Evolutionary conservation across 2,797 vertebrate genomes (phyloP).

Genomic region (Notamacropus eugenii): DNA sequence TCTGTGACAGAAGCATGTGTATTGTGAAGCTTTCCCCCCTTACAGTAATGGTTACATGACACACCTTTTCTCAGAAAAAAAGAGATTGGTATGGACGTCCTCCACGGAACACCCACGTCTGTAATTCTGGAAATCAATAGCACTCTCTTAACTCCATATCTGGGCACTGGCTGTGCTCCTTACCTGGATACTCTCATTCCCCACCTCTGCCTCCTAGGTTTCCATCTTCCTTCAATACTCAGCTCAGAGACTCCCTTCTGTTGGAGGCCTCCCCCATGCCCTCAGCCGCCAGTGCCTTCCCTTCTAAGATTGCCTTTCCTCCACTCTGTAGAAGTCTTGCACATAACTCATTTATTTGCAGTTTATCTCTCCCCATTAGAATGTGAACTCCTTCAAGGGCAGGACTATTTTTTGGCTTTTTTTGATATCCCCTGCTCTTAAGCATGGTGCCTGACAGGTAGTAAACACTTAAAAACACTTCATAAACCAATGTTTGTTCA

Average conservation of each 20-base stretch:
- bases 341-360: neutral
- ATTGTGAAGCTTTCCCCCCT: neutral
- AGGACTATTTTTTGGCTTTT: neutral
- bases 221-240: neutral
- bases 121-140: neutral
- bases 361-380: neutral
- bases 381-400: neutral
- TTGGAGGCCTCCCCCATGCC: rapidly evolving
- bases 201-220: neutral
- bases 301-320: neutral
- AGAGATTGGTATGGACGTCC: neutral
- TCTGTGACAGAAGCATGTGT: neutral
- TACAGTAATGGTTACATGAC: neutral
- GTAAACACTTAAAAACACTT: neutral
- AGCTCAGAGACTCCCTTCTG: neutral
- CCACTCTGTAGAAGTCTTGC: neutral
- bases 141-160: neutral
- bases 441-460: neutral
- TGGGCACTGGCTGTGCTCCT: neutral
- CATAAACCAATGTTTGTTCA: neutral
- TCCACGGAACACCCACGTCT: neutral
- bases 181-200: neutral
- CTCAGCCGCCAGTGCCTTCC: neutral
- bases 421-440: neutral
- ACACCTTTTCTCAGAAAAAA: neutral